phyloP scores from a whole-genome alignment of 1,140 invertebrate species.

The Muscidifurax raptorellus region DNA sequence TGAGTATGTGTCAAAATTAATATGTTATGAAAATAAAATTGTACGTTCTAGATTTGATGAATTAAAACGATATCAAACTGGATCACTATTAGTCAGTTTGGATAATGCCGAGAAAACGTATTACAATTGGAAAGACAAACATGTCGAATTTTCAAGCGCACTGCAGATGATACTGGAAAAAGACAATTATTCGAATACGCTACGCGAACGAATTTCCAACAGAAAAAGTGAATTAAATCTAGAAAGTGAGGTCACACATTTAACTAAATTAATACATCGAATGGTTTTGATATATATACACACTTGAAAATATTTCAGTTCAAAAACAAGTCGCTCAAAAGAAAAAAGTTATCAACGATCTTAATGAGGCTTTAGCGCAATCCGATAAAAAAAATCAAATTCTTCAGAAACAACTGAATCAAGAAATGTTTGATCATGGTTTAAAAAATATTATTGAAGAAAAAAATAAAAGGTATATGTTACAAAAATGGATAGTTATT shows the following conservation, averaged over 20 bases:
- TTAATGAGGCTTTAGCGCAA: neutral
- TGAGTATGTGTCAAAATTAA: neutral
- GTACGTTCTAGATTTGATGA: conserved; percentile 21
- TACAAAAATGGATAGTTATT: neutral
- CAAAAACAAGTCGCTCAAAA: conserved; percentile 14
- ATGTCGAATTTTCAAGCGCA: neutral
- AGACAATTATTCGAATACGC: neutral
- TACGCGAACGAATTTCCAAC: neutral
- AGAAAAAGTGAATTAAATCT: conserved; percentile 14
- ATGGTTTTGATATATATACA: neutral
- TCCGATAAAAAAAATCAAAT: neutral
- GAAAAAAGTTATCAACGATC: neutral
- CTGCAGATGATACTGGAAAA: conserved; percentile 4
- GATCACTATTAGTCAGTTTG: conserved; percentile 8
- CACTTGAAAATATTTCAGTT: neutral
- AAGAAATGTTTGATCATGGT: neutral
- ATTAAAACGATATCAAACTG: conserved; percentile 37
- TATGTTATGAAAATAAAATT: neutral
- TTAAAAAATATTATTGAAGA: conserved; percentile 3
- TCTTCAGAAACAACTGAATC: conserved; percentile 5
- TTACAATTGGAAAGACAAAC: conserved; percentile 4
- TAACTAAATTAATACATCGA: neutral
- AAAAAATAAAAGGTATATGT: conserved; percentile 11
- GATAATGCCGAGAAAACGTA: conserved; percentile 30
- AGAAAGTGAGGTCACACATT: conserved; percentile 9